Conservation (phyloP, 2,888 invertebrate genomes). For the Augochlorella aurata region DNA sequence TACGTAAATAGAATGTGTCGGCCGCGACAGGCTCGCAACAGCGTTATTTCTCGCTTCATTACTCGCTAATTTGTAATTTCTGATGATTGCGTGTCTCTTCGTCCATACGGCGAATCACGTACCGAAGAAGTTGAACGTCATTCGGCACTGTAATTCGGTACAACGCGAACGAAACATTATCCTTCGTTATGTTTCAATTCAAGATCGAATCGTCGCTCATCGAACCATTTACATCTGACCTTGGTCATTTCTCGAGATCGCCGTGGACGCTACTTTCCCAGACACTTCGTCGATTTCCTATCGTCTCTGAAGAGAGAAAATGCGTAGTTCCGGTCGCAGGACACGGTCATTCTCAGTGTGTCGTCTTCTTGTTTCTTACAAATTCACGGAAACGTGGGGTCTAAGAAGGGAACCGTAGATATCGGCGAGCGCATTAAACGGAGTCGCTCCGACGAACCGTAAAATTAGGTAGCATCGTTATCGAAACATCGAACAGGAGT, state of each 20-base stretch:
- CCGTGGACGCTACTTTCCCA: background rate
- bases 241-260: background rate
- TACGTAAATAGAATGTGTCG: slow-evolving; percentile 48
- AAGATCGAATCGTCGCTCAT: background rate
- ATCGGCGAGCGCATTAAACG: slow-evolving; percentile 24
- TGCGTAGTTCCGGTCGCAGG: background rate
- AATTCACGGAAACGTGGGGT: slow-evolving; percentile 24
- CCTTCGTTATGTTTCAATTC: background rate
- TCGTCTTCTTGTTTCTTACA: slow-evolving; percentile 5
- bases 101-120: slow-evolving; percentile 22
- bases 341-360: background rate
- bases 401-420: slow-evolving; percentile 6
- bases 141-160: slow-evolving; percentile 18
- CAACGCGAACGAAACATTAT: slow-evolving; percentile 5
- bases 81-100: slow-evolving; percentile 47
- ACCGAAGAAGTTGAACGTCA: slow-evolving; percentile 32
- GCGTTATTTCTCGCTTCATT: slow-evolving; percentile 54
- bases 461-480: slow-evolving; percentile 50
- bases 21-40: slow-evolving; percentile 28
- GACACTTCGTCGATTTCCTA: background rate
- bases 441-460: slow-evolving; percentile 51
- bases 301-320: background rate
- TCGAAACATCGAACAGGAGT: slow-evolving; percentile 29
- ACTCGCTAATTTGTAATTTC: slow-evolving; percentile 55
- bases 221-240: background rate